Evolutionary conservation across 2,888 invertebrate genomes (phyloP).

Genomic region (Diachrysia chrysitis): DNA sequence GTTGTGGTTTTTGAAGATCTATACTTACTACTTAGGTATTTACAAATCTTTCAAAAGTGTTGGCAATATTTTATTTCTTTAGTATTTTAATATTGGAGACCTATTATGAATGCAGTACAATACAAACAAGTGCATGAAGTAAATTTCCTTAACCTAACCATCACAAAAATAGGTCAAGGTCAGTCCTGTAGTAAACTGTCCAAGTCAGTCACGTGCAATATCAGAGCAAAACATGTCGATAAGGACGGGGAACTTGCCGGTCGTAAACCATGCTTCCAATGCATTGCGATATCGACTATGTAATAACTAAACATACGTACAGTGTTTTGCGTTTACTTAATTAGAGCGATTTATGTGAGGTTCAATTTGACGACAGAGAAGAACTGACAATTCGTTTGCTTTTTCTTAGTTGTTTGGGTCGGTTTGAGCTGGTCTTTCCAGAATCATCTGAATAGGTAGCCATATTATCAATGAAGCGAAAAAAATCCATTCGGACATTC

Average conservation of each 20-base stretch:
- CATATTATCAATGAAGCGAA: too few relatives aligned
- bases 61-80: background rate
- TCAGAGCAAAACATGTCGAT: constrained; percentile 36
- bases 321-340: background rate
- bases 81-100: background rate
- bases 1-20: too few relatives aligned
- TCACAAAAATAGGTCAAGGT: constrained; percentile 36
- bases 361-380: too few relatives aligned
- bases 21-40: too few relatives aligned
- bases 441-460: too few relatives aligned
- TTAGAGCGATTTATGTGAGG: background rate
- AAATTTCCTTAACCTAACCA: constrained; percentile 18
- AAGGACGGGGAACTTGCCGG: constrained; percentile 50
- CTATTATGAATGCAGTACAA: constrained; percentile 10
- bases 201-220: constrained; percentile 29
- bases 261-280: constrained; percentile 33
- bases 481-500: too few relatives aligned
- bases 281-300: constrained; percentile 25
- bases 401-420: too few relatives aligned
- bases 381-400: too few relatives aligned
- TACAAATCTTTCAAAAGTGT: background rate
- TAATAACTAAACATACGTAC: constrained; percentile 29
- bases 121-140: constrained; percentile 17
- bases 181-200: background rate
- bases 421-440: too few relatives aligned